Base-by-base conservation (phyloP, 2,797 vertebrate genomes). In the Aphelocoma californica region DNA sequence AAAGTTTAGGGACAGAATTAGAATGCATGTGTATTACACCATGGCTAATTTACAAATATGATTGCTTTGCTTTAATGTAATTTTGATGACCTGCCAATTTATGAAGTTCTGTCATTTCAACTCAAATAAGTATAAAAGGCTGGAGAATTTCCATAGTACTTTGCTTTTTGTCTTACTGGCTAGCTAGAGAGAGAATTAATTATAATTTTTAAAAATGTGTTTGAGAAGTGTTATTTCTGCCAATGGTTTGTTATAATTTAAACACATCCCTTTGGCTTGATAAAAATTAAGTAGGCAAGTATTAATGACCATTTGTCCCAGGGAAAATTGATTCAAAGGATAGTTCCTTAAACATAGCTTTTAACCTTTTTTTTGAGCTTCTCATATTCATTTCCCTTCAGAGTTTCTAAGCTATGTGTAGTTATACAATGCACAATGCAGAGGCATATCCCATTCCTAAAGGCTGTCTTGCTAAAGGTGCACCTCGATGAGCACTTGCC, bases 401-500 rank as follows among this genome's bases (percentile, higher is more conserved):
- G 44, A n/a, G 13, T 83, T 80, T 94, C n/a, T 45, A 48, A 73
- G 25, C 20, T 48, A 18, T 54, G 40, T 34, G 28, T 1, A 1
- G 13, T 45, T 60, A 38, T 29, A 16, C 26, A 58, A 32, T 42
- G 13, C 67, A 69, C 17, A 19, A 8, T 29, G 17, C 38, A 73
- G 25, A 3, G 7, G 11, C 19, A 36, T 17, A 51, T 47, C 34
- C 32, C 11, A 6, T 64, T 70, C 36, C 36, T 84, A 32, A 80
- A 73, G 47, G 18, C 21, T 60, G 3, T 58, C 10, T 64, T 74
- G 70, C 44, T 51, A 36, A 61, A 79, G 18, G 21, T 36, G 23
- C 21, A 28, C 20, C 60, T 77, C 0, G 0, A 4, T 40, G 18
- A 75, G 19, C 44, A 57, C 28, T 65, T 79, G 34, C 36, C n/a